These are phyloP conservation scores for Hyles lineata DNA, from an alignment of 2,888 invertebrate genomes.

Conservation along the genomic window DNA sequence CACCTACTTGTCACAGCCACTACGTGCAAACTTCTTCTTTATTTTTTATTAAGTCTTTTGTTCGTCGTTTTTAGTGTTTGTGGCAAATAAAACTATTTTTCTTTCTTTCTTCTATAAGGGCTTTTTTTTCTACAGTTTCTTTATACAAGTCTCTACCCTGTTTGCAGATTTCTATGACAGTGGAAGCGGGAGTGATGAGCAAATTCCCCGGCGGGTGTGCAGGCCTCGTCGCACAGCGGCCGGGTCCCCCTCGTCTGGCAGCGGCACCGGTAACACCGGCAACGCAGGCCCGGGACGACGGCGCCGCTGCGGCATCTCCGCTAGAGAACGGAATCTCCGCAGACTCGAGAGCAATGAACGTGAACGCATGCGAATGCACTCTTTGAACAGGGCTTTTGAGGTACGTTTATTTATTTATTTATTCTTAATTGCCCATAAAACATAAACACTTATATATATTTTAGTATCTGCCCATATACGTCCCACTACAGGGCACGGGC, in stretches of 20 bases:
- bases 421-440: too few relatives aligned
- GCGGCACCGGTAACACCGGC: constrained; percentile 50
- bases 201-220: constrained; percentile 57
- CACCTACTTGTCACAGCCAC: too few relatives aligned
- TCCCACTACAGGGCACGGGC: too few relatives aligned
- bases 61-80: too few relatives aligned
- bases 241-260: constrained; percentile 63
- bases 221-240: constrained; percentile 65
- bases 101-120: too few relatives aligned
- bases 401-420: too few relatives aligned
- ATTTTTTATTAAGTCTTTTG: too few relatives aligned
- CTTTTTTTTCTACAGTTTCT: neutral
- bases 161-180: constrained; percentile 77
- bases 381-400: constrained; percentile 95
- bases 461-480: too few relatives aligned
- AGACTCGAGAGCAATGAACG: constrained; percentile 96
- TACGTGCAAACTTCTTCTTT: too few relatives aligned
- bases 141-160: neutral
- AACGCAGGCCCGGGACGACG: constrained; percentile 79
- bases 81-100: too few relatives aligned
- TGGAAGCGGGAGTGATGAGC: constrained; percentile 73
- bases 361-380: constrained; percentile 96
- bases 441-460: too few relatives aligned
- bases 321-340: constrained; percentile 93
- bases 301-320: constrained; percentile 90